These are phyloP conservation scores for Novumbra hubbsi DNA, from an alignment of 2,797 vertebrate genomes.

Conservation along the genomic window DNA sequence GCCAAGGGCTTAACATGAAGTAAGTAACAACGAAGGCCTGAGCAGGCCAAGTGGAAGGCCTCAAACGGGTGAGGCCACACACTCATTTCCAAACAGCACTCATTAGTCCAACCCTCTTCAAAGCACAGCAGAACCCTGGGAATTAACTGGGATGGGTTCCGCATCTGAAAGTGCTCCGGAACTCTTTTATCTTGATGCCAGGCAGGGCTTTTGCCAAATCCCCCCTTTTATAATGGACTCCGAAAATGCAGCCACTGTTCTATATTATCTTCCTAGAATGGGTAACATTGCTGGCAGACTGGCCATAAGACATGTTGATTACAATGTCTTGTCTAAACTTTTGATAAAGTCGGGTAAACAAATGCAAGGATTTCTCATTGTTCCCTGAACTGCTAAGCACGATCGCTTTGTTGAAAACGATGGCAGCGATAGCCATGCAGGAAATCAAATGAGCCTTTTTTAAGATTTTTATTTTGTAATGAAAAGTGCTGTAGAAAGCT, in stretches of 20 bases:
- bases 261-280: background rate
- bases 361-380: constrained; percentile 15
- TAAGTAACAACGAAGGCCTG: constrained; percentile 3
- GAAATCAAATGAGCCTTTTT: constrained; percentile 44
- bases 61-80: background rate
- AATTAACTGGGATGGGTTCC: constrained; percentile 8
- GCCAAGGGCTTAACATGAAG: background rate
- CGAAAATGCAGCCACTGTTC: background rate
- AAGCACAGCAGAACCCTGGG: constrained; percentile 5
- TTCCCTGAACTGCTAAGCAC: constrained; percentile 18
- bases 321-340: constrained; percentile 29
- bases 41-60: background rate
- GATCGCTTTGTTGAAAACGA: constrained; percentile 20
- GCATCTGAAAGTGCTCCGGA: background rate
- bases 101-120: constrained; percentile 14
- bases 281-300: constrained; percentile 7
- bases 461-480: too few species aligned
- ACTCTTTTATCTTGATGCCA: constrained; percentile 13
- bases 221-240: constrained; percentile 2
- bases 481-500: background rate
- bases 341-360: constrained; percentile 29
- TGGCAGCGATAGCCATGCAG: constrained; percentile 39
- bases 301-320: constrained; percentile 33
- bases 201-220: background rate
- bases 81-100: background rate